Conservation (phyloP, 2,888 invertebrate species). For the Agrochola circellaris region DNA sequence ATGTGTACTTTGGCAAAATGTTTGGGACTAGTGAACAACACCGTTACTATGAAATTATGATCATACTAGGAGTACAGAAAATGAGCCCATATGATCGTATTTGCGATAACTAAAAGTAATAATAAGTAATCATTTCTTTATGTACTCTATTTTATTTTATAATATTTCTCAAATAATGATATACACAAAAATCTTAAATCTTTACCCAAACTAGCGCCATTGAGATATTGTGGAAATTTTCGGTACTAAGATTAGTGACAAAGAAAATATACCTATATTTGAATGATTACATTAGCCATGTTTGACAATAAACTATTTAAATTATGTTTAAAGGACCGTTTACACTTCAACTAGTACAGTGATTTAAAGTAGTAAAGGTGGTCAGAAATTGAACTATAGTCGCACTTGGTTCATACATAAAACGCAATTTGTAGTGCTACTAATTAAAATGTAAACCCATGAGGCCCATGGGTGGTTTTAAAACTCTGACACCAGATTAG, state of each 20-base stretch:
- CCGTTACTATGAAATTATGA: neutral
- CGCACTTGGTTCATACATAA: neutral
- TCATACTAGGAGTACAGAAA: neutral
- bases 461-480: too few species aligned
- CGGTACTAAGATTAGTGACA: conserved; percentile 16
- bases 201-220: conserved; percentile 54
- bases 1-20: neutral
- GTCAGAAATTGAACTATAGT: too few species aligned
- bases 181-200: neutral
- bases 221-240: conserved; percentile 3
- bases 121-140: neutral
- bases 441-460: conserved; percentile 40
- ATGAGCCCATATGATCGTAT: neutral
- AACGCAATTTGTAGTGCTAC: neutral
- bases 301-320: conserved; percentile 69
- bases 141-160: neutral
- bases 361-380: neutral
- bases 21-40: neutral
- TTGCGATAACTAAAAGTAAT: neutral
- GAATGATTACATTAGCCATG: conserved; percentile 51
- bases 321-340: conserved; percentile 51
- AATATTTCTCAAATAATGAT: neutral
- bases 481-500: too few species aligned
- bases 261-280: conserved; percentile 17
- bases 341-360: conserved; percentile 27